Conservation (phyloP, 1,140 invertebrate genomes). For the Musca domestica region DNA sequence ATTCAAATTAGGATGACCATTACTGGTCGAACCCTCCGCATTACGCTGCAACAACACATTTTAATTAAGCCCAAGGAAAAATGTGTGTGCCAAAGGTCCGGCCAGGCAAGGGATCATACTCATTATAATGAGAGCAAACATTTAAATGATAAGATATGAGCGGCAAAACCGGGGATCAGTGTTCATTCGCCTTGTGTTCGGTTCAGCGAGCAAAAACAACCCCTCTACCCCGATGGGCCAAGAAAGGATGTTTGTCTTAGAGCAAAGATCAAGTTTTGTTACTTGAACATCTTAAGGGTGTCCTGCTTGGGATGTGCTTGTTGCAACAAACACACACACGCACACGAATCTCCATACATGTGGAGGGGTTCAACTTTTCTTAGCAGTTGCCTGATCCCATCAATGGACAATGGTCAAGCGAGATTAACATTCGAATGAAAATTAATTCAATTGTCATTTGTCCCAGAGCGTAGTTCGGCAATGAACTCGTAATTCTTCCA, state of each 20-base stretch:
- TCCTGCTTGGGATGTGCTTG: neutral
- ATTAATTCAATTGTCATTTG: constrained; percentile 21
- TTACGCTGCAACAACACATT: neutral
- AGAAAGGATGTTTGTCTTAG: neutral
- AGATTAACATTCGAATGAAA: constrained; percentile 24
- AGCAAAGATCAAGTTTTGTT: constrained; percentile 19
- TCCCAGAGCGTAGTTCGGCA: neutral
- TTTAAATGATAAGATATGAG: constrained; percentile 16
- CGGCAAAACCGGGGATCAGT: constrained; percentile 17
- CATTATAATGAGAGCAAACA: constrained; percentile 28
- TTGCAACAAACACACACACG: neutral
- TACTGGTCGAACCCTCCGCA: neutral
- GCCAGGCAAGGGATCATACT: neutral
- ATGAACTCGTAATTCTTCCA: constrained; percentile 23
- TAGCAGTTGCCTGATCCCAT: neutral
- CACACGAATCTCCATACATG: neutral
- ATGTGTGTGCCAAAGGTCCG: constrained; percentile 24
- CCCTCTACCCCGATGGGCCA: neutral
- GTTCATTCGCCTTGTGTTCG: constrained; percentile 5
- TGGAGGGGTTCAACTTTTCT: neutral
- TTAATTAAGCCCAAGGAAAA: constrained; percentile 8
- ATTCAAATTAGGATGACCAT: constrained; percentile 27
- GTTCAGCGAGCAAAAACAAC: neutral
- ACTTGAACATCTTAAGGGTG: neutral
- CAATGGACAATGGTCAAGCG: constrained; percentile 27